Evolutionary conservation across 2,797 vertebrate genomes (phyloP), one percentile per base, ranked within the genome.

Genomic region (Babyrousa celebensis): DNA sequence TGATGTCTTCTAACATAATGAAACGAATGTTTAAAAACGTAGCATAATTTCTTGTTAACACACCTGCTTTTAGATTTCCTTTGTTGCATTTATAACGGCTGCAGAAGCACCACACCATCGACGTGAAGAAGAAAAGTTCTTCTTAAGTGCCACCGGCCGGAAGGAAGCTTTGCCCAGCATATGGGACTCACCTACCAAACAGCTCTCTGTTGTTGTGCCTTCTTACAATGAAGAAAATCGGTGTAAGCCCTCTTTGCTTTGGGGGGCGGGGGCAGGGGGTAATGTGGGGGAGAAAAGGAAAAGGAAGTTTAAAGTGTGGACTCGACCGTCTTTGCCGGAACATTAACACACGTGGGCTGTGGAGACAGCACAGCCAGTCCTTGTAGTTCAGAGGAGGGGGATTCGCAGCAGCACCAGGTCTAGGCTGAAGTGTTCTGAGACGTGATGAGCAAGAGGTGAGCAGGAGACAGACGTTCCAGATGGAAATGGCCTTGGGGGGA

Each of bases 201-300:
- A 99, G 21, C 99, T 99, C 1, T 99, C 99, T 14, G 99, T 99
- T 9, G 98, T 99, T 9, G 98, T 99, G 90, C 99, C 99, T 56
- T 99, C 99, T 2, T 99, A 99, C 98, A 99, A 99, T 12, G 99
- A 99, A 97, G 99, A 99, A 98, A 97, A 99, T 68, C 98, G 99
- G 96, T 99, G 99, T 99, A 99, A 99, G 99, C 99, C 88, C 96
- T 92, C 68, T 94, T 96, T 97, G 89, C 65, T 91, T 96, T 96
- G 96, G 72, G 93, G 83, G 74, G 82, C n/a, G n/a, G n/a, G n/a
- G n/a, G n/a, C n/a, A n/a, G 78, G 23, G 94, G 80, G 56, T 75
- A 88, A 86, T 43, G 7, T 70, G 60, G 74, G 62, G 68, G 56
- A 82, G 63, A 68, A 80, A 88, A 68, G 48, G 60, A 68, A 80